Evolutionary conservation across 2,888 invertebrate genomes (phyloP), one percentile per base, ranked within the genome.

Genomic region (Sepioteuthis lessoniana): DNA sequence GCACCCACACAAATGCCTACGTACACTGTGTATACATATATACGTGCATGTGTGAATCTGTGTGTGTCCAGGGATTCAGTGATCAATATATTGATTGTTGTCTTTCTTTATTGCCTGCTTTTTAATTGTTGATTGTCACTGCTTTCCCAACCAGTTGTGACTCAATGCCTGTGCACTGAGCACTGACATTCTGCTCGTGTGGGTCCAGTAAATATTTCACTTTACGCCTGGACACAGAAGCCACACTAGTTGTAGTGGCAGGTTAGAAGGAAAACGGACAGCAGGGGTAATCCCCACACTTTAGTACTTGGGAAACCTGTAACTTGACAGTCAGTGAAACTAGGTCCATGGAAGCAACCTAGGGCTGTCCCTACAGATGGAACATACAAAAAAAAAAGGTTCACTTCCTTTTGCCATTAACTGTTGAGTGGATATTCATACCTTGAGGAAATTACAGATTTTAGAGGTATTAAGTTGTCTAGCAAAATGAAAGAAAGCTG

Each of bases 51-150:
- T 38, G 38, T 91, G 28, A 16, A 38, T 91, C 28, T 91, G 37
- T 46, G 76, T 76, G 76, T 76, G 76, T 76, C 76, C 76, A 76
- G 76, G 76, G 76, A 76, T n/a, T n/a, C 16, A 13, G n/a, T 76
- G 76, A 76, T 76, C 76, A 76, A 76, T 76, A 76, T 76, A 76
- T 76, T 76, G 76, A 76, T 76, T 76, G 76, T 76, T 76, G n/a
- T 76, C 76, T n/a, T 76, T 35, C 35, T n/a, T 76, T 76, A n/a
- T n/a, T 35, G n/a, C 21, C n/a, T 76, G 76, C 76, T 76, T 76
- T 76, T 35, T 76, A 76, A 76, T 13, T 35, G 76, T 76, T 76
- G 76, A 76, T 76, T 76, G 76, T 76, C 76, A 76, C 76, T 76
- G 76, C 76, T n/a, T 35, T 76, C 76, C 76, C 76, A 76, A 76